These are phyloP conservation scores for Hartigia nigra DNA, from an alignment of 2,888 invertebrate genomes.

Conservation along the genomic window DNA sequence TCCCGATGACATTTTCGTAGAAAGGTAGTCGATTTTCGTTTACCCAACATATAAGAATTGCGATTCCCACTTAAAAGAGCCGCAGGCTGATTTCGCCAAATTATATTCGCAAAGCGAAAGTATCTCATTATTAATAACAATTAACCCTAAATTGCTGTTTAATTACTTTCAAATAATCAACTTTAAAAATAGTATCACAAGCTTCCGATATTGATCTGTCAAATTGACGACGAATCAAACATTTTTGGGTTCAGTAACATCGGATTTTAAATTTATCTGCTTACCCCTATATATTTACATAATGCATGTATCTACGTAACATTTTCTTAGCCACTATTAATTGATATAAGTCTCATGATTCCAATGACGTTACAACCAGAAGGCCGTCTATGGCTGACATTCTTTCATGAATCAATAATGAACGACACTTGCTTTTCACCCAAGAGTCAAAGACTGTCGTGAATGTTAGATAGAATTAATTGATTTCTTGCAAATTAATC, in stretches of 20 bases:
- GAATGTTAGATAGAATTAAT: neutral
- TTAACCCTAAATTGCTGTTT: neutral
- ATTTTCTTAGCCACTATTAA: neutral
- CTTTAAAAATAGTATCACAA: neutral
- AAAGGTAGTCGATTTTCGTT: neutral
- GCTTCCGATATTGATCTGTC: neutral
- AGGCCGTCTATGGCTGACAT: neutral
- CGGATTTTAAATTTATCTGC: neutral
- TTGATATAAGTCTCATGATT: neutral
- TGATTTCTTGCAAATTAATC: neutral
- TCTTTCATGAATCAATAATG: neutral
- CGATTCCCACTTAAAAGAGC: neutral
- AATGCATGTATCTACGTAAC: neutral
- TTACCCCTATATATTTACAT: neutral
- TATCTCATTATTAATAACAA: neutral
- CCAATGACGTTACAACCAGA: neutral
- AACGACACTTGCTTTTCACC: neutral
- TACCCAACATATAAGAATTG: neutral
- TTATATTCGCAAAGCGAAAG: neutral
- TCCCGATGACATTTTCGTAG: neutral
- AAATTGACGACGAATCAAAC: neutral
- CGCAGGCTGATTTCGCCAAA: constrained; percentile 1
- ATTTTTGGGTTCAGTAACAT: neutral
- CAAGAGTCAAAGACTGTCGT: neutral
- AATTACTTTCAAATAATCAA: neutral